Evolutionary conservation across 2,888 invertebrate genomes (phyloP), one percentile per base, ranked within the genome.

Genomic region (Entomobrya proxima): DNA sequence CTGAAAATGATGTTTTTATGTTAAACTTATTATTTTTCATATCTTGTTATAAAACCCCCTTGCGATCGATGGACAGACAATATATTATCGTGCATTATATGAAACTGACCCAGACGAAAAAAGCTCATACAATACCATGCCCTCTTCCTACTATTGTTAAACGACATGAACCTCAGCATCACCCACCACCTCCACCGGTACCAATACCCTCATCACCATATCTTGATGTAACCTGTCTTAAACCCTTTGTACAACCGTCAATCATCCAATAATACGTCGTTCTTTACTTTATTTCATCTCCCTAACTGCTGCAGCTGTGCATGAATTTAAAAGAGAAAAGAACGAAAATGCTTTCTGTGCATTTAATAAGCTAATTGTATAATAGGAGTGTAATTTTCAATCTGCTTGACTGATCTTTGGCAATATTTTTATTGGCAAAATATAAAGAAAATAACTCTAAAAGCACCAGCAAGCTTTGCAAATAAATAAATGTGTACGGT

Each of bases 321-420:
- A 52, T 52, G 35, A 15, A 55, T 55, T 37, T 37, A 67, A 35
- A 67, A 24, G 21, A 35, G n/a, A 35, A 69, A 69, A 69, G 40
- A 40, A 15, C 27, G 37, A 3, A 21, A 35, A 18, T 55, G 37
- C 40, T 40, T 21, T 9, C 50, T 72, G 44, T 50, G 67, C 55
- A 61, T 74, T 81, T 72, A 81, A 81, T 74, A 58, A 74, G 58
- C 81, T 81, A 81, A 81, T 81, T 81, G 74, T 69, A 81, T 74
- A 58, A 81, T 52, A 37, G 47, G 55, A 72, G 72, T 74, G 74
- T 74, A 81, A 74, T 74, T 81, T 81, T 82, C 82, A 82, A 82
- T 75, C 75, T 67, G n/a, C 52, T 64, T 64, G 47, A 82, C 82
- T 82, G 75, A 81, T 81, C 81, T 64, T 64, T 58, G 58, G 67